Evolutionary conservation across 2,113 vertebrate genomes (phyloP).

Genomic region (Perca schrenkii): DNA sequence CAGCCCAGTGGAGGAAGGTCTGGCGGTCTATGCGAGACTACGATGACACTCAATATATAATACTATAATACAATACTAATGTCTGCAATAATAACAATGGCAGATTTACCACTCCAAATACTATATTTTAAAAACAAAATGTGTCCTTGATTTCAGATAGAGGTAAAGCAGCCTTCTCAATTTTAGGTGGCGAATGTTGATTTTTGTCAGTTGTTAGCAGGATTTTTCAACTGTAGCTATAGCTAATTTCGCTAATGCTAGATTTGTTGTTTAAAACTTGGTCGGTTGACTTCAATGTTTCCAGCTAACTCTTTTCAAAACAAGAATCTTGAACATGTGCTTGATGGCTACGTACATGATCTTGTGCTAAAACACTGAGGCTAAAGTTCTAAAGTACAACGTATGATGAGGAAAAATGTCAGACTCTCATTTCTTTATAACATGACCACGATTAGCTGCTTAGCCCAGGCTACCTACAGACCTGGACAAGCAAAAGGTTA

Average conservation of each 20-base stretch:
- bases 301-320: background rate
- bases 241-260: background rate
- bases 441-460: background rate
- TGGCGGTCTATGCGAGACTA: too few relatives aligned
- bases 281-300: background rate
- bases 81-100: too few relatives aligned
- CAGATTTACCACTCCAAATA: too few relatives aligned
- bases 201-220: background rate
- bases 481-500: background rate
- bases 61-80: too few relatives aligned
- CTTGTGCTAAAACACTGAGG: background rate
- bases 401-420: background rate
- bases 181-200: background rate
- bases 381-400: background rate
- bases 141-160: too few relatives aligned
- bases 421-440: background rate
- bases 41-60: too few relatives aligned
- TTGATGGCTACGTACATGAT: background rate
- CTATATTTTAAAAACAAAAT: too few relatives aligned
- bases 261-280: too few relatives aligned
- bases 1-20: too few relatives aligned
- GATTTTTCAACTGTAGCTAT: background rate
- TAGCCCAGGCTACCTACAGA: background rate
- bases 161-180: background rate
- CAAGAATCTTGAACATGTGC: background rate